Conservation (phyloP, 2,888 invertebrate species). For the Euplexia lucipara region DNA sequence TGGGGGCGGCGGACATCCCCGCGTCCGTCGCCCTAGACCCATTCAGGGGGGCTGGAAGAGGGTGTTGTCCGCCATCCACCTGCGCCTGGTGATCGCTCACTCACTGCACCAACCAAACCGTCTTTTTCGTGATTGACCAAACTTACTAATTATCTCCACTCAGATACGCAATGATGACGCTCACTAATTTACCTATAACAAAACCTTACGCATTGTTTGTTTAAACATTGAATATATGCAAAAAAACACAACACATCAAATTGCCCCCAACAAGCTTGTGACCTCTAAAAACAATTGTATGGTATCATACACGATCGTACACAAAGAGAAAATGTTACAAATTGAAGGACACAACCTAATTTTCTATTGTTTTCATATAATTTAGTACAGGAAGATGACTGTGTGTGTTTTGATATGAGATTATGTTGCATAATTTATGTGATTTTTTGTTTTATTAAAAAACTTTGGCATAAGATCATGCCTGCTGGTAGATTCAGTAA, state of each 20-base stretch:
- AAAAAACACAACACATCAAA: conserved; percentile 54
- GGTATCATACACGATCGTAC: conserved; percentile 49
- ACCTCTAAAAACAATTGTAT: conserved; percentile 64
- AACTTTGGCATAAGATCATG: too few species aligned
- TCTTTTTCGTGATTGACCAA: background rate
- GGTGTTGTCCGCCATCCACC: too few species aligned
- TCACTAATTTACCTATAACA: conserved; percentile 3
- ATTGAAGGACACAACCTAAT: conserved; percentile 63
- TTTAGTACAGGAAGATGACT: conserved; percentile 56
- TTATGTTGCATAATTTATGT: conserved; percentile 25
- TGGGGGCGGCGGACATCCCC: too few species aligned
- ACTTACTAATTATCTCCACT: background rate
- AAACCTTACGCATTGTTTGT: conserved; percentile 36
- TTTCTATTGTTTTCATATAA: conserved; percentile 62
- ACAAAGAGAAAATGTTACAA: conserved; percentile 60
- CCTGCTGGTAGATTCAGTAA: too few species aligned
- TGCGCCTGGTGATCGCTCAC: too few species aligned
- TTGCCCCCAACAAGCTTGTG: conserved; percentile 38
- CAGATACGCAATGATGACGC: background rate
- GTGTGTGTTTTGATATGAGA: conserved; percentile 29
- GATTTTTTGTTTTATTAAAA: conserved; percentile 7
- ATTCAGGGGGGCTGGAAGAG: too few species aligned
- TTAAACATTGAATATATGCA: conserved; percentile 28
- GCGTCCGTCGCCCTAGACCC: too few species aligned
- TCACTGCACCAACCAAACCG: too few species aligned